A percentile compares a stretch with the other conserved stretches of the same genome.
Conservation (phyloP, 2,888 invertebrate species). For the Dasypogon diadema region DNA sequence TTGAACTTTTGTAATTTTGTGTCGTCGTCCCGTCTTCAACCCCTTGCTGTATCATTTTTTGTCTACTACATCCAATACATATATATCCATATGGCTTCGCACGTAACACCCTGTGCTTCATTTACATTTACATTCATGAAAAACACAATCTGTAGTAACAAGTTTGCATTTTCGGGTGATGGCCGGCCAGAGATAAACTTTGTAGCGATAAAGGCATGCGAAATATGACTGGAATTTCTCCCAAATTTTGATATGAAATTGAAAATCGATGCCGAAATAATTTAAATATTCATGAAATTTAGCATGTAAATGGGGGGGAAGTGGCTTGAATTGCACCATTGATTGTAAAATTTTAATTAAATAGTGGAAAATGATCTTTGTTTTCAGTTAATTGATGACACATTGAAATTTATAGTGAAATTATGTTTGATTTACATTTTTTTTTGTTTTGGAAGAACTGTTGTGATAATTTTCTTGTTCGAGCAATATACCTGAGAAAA, state of each 20-base stretch:
- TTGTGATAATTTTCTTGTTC: not conserved
- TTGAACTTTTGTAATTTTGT: constrained; percentile 49
- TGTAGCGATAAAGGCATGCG: constrained; percentile 35
- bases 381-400: too few relatives aligned
- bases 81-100: not conserved
- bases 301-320: not conserved
- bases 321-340: too few relatives aligned
- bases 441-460: too few relatives aligned
- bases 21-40: not conserved
- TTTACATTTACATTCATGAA: constrained; percentile 40
- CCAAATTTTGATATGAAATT: constrained; percentile 20
- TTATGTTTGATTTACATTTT: too few relatives aligned
- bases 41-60: not conserved
- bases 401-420: too few relatives aligned
- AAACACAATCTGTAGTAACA: constrained; percentile 36
- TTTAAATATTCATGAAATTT: not conserved
- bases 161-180: constrained; percentile 37
- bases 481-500: not conserved
- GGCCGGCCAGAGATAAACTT: constrained; percentile 19
- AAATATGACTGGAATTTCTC: constrained; percentile 32
- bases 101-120: not conserved
- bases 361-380: not conserved
- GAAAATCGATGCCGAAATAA: constrained; percentile 34
- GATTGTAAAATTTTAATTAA: not conserved
- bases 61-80: not conserved